Base-by-base conservation (phyloP, 2,797 vertebrate species). In the Poeciliopsis infans region DNA sequence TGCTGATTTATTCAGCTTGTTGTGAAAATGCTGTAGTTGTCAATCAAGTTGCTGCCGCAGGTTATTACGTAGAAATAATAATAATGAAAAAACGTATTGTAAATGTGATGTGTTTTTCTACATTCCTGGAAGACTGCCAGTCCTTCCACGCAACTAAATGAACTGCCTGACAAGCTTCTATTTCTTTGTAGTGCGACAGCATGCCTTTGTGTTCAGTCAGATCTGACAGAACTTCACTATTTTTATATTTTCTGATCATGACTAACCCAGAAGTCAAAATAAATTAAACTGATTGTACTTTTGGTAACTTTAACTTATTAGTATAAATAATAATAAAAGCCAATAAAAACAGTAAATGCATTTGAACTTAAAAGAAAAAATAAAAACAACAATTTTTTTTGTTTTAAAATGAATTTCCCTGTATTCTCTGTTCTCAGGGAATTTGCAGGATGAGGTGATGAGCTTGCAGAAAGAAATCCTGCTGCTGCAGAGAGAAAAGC, bases 391-490 rank as follows among this genome's bases (percentile, higher is more conserved):
- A 3, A 39, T 39, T 43, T 69, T 69, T 43, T 6, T 41, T 43
- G 25, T 69, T 68, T 39, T 41, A 16, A 18, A 36, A 74, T 23
- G 11, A 51, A 72, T 25, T 76, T 28, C 75, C 16, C 77, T 33
- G 72, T 45, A 78, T 78, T 71, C 45, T 84, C 10, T 78, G 1
- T 33, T 68, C 0, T 4, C 47, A 91, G 90, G 75, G 39, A 53
- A 33, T 61, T 70, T 89, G 64, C 75, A 88, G 61, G 12, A 5
- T 0, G 91, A 93, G 15, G 72, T 92, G 69, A 73, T 92, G 86
- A 75, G 75, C 25, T 79, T 91, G 59, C 89, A 92, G 68, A 93
- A 81, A 70, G 87, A 87, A 80, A 94, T 86, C 49, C 88, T 93
- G 6, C 41, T 81, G 36, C 78, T 94, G 84, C 83, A 89, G 77